Evolutionary conservation across 2,113 vertebrate species (phyloP).

Genomic region (Percina caprodes): DNA sequence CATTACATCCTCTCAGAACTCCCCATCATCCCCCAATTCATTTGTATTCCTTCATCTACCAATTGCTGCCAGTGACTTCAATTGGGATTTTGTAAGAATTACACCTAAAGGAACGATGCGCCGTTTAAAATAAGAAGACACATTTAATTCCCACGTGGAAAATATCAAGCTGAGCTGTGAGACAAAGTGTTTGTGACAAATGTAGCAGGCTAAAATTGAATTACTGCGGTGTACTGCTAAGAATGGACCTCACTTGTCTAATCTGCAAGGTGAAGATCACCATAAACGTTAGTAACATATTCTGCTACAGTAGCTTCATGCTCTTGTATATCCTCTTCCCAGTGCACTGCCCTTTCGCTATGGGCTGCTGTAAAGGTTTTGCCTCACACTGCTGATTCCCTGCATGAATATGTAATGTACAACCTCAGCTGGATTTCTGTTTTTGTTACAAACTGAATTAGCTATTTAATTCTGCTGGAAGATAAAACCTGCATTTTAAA

Average conservation of each 20-base stretch:
- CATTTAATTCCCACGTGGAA: constrained; percentile 56
- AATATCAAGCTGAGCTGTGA: constrained; percentile 57
- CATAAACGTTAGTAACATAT: constrained; percentile 65
- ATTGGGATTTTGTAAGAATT: constrained; percentile 45
- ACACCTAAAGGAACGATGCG: constrained; percentile 46
- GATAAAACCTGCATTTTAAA: constrained; percentile 40
- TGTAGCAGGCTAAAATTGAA: constrained; percentile 42
- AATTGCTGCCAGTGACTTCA: constrained; percentile 35
- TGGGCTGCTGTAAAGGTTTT: constrained; percentile 66
- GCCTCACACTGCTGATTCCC: constrained; percentile 50
- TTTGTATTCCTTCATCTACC: constrained; percentile 30
- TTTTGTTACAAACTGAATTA: constrained; percentile 43
- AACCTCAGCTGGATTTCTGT: constrained; percentile 42
- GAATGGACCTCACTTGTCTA: constrained; percentile 53
- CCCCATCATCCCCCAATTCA: constrained; percentile 25
- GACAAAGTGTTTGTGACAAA: constrained; percentile 60
- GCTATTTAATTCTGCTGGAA: constrained; percentile 3
- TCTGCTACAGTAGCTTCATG: constrained; percentile 40
- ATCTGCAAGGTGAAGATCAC: constrained; percentile 61
- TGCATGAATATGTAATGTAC: constrained; percentile 65
- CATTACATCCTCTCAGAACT: constrained; percentile 28
- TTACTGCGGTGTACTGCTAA: constrained; percentile 39
- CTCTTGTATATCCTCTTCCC: constrained; percentile 60
- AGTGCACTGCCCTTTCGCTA: constrained; percentile 67
- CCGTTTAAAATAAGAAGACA: constrained; percentile 45